Evolutionary conservation across 92 coral and sea anemone species (phyloP).

Genomic region (Phymanthus crucifer): DNA sequence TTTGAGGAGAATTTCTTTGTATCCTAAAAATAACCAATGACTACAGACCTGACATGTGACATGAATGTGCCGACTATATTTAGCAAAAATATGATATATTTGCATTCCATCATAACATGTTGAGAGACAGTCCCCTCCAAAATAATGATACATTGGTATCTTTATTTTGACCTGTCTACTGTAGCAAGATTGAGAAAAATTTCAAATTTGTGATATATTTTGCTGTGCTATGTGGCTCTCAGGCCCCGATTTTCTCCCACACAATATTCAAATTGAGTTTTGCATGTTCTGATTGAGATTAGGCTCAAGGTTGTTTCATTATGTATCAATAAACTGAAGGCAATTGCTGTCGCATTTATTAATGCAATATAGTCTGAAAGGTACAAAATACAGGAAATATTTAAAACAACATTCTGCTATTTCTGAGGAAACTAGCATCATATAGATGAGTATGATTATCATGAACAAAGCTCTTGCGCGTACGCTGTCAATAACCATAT

Average conservation of each 20-base stretch:
- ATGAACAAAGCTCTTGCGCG: not conserved
- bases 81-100: not conserved
- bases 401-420: not conserved
- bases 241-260: too few species aligned
- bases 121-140: not conserved
- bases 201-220: too few species aligned
- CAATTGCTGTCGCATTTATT: too few species aligned
- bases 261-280: too few species aligned
- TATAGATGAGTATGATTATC: not conserved
- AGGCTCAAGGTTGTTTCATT: too few species aligned
- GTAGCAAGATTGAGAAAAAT: too few species aligned
- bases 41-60: not conserved
- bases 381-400: not conserved
- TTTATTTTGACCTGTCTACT: too few species aligned
- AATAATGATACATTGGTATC: not conserved
- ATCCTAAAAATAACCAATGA: not conserved
- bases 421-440: not conserved
- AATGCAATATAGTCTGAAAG: too few species aligned
- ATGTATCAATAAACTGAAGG: too few species aligned
- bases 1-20: not conserved
- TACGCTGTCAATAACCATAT: not conserved
- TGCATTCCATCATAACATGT: not conserved
- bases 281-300: too few species aligned
- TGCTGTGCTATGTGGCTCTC: too few species aligned
- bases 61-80: not conserved